Conservation (phyloP, 2,113 vertebrate species). For the Grallaria varia region DNA sequence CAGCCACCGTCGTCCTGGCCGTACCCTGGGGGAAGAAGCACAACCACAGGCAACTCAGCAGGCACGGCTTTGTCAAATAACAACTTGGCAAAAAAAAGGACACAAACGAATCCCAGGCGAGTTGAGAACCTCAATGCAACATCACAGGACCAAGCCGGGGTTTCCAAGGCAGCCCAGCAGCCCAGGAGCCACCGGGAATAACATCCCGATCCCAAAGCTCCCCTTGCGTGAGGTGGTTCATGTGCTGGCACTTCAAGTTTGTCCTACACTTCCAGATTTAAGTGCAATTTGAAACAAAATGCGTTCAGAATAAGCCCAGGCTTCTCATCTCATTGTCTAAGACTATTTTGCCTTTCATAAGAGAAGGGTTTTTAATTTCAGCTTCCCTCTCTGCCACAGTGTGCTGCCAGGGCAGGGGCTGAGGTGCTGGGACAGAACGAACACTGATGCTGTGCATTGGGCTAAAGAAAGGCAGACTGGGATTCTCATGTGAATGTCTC, state of each 20-base stretch:
- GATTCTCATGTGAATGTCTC: background rate
- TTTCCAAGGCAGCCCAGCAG: background rate
- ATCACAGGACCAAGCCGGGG: background rate
- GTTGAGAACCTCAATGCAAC: background rate
- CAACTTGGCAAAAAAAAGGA: background rate
- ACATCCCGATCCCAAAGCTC: background rate
- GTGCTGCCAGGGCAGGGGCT: background rate
- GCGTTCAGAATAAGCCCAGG: background rate
- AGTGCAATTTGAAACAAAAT: background rate
- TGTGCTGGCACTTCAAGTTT: too few species aligned
- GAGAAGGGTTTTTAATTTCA: background rate
- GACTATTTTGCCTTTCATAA: background rate
- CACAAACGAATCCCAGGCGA: background rate
- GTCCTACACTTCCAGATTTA: background rate
- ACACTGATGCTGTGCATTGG: background rate
- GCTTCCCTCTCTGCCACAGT: background rate
- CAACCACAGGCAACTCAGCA: background rate
- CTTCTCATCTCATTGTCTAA: background rate
- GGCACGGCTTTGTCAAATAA: background rate
- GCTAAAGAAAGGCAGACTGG: background rate
- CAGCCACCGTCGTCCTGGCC: constrained; percentile 72
- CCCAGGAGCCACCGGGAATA: fast-evolving
- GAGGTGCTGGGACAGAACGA: background rate
- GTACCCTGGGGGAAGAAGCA: constrained; percentile 51
- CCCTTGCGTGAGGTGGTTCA: background rate